phyloP scores from a whole-genome alignment of 2,113 vertebrate genomes.

The Miniopterus natalensis region DNA sequence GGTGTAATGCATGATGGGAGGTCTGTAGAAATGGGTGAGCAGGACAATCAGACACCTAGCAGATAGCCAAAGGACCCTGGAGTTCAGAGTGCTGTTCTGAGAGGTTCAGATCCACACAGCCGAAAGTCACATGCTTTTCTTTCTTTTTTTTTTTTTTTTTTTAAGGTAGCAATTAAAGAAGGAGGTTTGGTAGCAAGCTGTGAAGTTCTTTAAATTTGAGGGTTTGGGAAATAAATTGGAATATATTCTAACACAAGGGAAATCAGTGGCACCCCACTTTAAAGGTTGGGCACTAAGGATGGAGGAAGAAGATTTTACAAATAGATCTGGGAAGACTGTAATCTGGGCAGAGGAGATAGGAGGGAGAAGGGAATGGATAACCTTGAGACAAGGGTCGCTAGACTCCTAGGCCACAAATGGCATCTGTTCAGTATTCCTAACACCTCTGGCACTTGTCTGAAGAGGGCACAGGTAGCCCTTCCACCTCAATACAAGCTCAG shows the following conservation, averaged over 20 bases:
- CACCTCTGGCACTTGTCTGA: slow-evolving; percentile 43
- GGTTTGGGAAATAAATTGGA: background rate
- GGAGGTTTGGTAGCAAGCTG: background rate
- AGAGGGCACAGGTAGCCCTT: background rate
- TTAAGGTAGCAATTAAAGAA: slow-evolving; percentile 17
- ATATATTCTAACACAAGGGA: background rate
- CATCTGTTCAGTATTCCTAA: background rate
- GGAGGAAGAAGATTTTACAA: background rate
- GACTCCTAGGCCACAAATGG: background rate
- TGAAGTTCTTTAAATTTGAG: background rate
- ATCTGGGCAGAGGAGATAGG: background rate
- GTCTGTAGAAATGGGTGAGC: background rate
- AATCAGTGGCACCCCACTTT: background rate
- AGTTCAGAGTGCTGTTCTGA: background rate
- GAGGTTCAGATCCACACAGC: background rate
- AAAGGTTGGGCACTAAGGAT: background rate
- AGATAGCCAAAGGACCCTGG: background rate
- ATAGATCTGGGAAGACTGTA: background rate
- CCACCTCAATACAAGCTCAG: background rate
- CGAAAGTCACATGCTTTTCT: background rate
- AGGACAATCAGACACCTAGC: background rate
- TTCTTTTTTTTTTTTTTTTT: background rate
- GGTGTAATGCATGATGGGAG: background rate
- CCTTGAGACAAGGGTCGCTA: background rate
- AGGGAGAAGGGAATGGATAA: background rate